Conservation (phyloP, 2,113 vertebrate species). For the Macquaria australasica region DNA sequence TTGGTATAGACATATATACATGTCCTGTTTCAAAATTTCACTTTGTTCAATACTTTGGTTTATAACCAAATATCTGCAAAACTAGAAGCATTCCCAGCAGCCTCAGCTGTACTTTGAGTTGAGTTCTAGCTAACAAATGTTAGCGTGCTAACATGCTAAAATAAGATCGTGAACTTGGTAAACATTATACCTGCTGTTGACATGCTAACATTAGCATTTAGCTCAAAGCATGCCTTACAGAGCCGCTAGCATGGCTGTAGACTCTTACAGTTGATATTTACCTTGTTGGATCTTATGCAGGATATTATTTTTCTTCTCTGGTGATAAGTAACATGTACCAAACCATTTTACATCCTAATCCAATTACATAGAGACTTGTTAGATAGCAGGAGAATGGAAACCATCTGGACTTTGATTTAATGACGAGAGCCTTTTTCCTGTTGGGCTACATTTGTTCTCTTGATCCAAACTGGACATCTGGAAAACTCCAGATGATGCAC, state of each 20-base stretch:
- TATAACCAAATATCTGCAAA: no score
- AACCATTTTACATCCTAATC: constrained; percentile 45
- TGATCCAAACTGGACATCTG: constrained; percentile 23
- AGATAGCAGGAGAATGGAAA: constrained; percentile 19
- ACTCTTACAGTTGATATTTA: background rate
- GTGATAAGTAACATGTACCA: background rate
- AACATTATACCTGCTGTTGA: background rate
- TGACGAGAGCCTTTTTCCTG: constrained; percentile 29
- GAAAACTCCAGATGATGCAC: constrained; percentile 38
- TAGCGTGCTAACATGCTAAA: background rate
- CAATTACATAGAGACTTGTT: constrained; percentile 33
- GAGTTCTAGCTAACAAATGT: background rate
- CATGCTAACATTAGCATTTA: background rate
- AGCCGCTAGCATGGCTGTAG: background rate
- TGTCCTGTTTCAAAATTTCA: no score
- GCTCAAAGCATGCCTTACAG: background rate
- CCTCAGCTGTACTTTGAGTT: background rate
- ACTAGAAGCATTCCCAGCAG: no score
- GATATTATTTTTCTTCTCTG: background rate
- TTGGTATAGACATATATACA: no score
- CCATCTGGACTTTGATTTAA: constrained; percentile 60
- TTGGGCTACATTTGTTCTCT: constrained; percentile 22
- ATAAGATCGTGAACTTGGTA: background rate
- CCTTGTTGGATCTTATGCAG: background rate
- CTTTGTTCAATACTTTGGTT: no score